phyloP scores from a whole-genome alignment of 2,888 invertebrate genomes.

The Caenorhabditis drosophilae region DNA sequence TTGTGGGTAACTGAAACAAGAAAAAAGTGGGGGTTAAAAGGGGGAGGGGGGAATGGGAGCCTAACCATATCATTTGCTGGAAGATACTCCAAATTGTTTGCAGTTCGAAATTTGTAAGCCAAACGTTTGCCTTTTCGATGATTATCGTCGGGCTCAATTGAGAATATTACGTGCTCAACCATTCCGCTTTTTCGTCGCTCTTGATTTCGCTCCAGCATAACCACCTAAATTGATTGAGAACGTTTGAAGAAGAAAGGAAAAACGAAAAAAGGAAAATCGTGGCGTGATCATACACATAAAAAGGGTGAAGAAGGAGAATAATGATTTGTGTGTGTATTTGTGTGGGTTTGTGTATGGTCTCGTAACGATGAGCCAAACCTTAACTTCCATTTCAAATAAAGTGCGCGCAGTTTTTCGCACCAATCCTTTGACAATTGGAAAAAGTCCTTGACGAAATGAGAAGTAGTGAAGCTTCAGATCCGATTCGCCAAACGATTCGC shows the following conservation, averaged over 20 bases:
- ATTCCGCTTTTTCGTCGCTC: conserved; percentile 57
- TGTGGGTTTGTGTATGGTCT: too few relatives aligned
- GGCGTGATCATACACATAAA: too few relatives aligned
- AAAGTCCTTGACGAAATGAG: conserved; percentile 61
- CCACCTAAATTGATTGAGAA: conserved; percentile 25
- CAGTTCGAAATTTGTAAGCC: conserved; percentile 39
- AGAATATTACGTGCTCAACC: conserved; percentile 62
- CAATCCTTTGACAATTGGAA: conserved; percentile 61
- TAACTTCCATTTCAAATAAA: conserved; percentile 61
- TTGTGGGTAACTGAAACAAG: conserved; percentile 14
- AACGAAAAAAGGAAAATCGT: too few relatives aligned
- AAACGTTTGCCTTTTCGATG: conserved; percentile 47
- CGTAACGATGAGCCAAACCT: too few relatives aligned
- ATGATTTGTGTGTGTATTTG: too few relatives aligned
- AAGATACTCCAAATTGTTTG: background rate
- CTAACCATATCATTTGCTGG: background rate
- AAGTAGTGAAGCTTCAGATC: conserved; percentile 60
- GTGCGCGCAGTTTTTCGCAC: conserved; percentile 51
- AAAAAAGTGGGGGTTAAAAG: too few relatives aligned
- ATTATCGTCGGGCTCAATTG: conserved; percentile 54
- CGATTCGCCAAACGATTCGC: conserved; percentile 43
- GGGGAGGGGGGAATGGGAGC: too few relatives aligned
- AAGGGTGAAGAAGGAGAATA: too few relatives aligned
- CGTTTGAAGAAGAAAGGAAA: too few relatives aligned
- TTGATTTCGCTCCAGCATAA: conserved; percentile 60